phyloP scores from a whole-genome alignment of 2,888 invertebrate genomes.

The Augochlorella aurata region DNA sequence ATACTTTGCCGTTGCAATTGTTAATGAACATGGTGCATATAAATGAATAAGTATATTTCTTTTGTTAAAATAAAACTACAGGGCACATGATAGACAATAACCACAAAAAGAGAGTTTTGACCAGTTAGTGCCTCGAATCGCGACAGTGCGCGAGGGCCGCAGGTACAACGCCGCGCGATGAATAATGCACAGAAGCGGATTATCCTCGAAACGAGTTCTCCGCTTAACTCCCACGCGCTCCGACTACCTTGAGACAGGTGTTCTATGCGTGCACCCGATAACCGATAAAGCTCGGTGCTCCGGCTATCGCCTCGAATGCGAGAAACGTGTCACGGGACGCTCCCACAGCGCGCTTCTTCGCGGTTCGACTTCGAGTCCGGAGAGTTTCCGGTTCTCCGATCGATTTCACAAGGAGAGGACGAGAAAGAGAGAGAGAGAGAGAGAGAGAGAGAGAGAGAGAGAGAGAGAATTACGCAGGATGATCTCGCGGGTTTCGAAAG shows the following conservation, averaged over 20 bases:
- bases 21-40: too few relatives aligned
- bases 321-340: neutral
- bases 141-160: too few relatives aligned
- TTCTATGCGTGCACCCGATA: constrained; percentile 50
- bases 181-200: constrained; percentile 68
- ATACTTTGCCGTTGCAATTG: too few relatives aligned
- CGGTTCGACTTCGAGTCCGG: neutral
- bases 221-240: constrained; percentile 75
- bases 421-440: constrained; percentile 2
- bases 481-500: constrained; percentile 25
- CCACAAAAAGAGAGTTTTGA: too few relatives aligned
- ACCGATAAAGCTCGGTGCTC: constrained; percentile 49
- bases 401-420: constrained; percentile 24
- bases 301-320: neutral
- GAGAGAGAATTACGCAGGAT: neutral
- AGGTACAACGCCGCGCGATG: constrained; percentile 37
- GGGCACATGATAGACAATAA: too few relatives aligned
- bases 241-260: constrained; percentile 70
- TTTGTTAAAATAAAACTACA: too few relatives aligned
- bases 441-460: constrained; percentile 6
- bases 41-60: too few relatives aligned
- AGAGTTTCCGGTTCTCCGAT: neutral
- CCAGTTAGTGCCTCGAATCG: too few relatives aligned
- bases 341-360: neutral
- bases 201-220: constrained; percentile 75